Percentiles rank a stretch among this genome's conserved stretches.
These are phyloP conservation scores for Polymixis lichenea DNA, from an alignment of 2,888 invertebrate species.

Conservation along the genomic window DNA sequence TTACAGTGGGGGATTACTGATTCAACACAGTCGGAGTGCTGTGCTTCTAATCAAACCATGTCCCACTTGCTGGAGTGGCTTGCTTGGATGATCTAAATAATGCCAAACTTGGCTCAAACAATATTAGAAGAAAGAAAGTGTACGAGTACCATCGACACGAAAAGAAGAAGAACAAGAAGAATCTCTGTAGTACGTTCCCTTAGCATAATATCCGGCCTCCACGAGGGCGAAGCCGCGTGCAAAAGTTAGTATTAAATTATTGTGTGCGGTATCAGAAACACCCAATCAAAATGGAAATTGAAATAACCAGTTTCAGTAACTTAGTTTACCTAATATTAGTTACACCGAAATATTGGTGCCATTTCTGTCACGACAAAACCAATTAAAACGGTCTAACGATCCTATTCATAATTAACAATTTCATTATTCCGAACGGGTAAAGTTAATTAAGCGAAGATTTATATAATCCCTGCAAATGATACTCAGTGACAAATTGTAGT, in stretches of 20 bases:
- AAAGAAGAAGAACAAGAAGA: too few species aligned
- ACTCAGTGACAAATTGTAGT: slow-evolving; percentile 21
- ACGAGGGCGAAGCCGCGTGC: neutral
- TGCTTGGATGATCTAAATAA: too few species aligned
- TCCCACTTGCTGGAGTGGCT: too few species aligned
- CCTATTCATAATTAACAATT: slow-evolving; percentile 59
- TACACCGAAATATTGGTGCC: slow-evolving; percentile 27
- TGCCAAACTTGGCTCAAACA: too few species aligned
- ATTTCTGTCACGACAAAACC: slow-evolving; percentile 31
- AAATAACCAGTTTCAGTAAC: slow-evolving; percentile 30
- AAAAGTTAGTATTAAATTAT: neutral
- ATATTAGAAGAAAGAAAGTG: too few species aligned
- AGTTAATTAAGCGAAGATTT: slow-evolving; percentile 48
- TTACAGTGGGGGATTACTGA: too few species aligned
- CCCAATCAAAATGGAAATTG: slow-evolving; percentile 19
- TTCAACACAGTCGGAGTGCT: too few species aligned
- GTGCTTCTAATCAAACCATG: too few species aligned
- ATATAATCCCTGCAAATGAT: slow-evolving; percentile 28
- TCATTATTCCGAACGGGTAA: slow-evolving; percentile 25
- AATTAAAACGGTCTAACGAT: slow-evolving; percentile 52
- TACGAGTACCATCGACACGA: too few species aligned
- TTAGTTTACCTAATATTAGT: neutral
- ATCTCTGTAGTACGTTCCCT: neutral
- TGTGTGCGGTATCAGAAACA: slow-evolving; percentile 7
- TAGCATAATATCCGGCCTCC: neutral